Conservation (phyloP, 1,140 invertebrate species). For the Phortica variegata region DNA sequence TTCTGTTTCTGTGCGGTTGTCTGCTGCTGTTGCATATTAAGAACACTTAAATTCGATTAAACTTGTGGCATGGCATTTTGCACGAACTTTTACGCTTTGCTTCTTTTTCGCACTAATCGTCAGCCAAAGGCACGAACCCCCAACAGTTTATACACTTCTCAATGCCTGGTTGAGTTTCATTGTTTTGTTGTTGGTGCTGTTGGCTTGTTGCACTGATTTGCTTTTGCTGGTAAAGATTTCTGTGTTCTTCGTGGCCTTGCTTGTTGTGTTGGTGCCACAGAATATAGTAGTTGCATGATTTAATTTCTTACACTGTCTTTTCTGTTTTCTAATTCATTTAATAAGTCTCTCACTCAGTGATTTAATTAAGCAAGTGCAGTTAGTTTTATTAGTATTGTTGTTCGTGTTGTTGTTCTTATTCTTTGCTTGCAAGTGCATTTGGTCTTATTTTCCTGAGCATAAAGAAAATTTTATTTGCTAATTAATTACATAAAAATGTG, state of each 20-base stretch:
- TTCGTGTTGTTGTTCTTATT: no score
- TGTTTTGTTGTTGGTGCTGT: constrained; percentile 1
- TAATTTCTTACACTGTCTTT: constrained; percentile 40
- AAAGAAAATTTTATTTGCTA: no score
- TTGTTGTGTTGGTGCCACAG: constrained; percentile 42
- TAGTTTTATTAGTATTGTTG: no score
- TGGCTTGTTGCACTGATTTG: not conserved
- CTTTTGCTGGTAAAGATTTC: no score
- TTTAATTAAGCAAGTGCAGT: constrained; percentile 37
- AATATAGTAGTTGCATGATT: constrained; percentile 47
- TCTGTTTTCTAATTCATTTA: constrained; percentile 49
- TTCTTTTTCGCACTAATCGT: no score
- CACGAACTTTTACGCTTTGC: constrained; percentile 6
- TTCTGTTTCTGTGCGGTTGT: constrained; percentile 7
- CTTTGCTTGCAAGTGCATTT: no score
- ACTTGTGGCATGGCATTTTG: constrained; percentile 38
- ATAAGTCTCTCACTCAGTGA: constrained; percentile 20
- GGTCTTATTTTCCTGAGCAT: no score
- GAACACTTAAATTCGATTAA: constrained; percentile 55
- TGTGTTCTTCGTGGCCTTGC: not conserved
- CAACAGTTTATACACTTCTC: no score
- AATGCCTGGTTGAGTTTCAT: constrained; percentile 2
- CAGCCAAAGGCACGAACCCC: no score
- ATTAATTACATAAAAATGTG: no score
- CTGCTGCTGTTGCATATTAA: constrained; percentile 47